These are phyloP conservation scores for Camelus dromedarius DNA, from an alignment of 2,113 vertebrate genomes.

Conservation along the genomic window DNA sequence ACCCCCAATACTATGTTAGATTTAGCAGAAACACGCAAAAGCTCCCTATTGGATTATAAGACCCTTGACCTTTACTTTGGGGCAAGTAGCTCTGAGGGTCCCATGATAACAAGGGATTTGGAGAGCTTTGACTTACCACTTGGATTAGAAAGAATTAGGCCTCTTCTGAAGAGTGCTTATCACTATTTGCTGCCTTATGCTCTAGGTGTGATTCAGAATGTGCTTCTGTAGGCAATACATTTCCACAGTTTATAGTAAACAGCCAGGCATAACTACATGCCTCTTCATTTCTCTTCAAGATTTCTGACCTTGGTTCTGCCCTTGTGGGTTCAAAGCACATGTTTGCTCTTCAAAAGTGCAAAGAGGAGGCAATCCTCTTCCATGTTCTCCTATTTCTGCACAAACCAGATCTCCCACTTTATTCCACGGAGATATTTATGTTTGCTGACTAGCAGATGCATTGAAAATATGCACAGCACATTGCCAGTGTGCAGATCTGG, in stretches of 20 bases:
- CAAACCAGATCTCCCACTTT: slow-evolving; percentile 1
- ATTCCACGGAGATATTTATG: not conserved
- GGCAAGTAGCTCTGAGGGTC: not conserved
- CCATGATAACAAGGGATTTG: not conserved
- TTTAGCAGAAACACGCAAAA: not conserved
- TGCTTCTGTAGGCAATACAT: not conserved
- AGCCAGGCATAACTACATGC: not conserved
- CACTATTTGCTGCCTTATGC: not conserved
- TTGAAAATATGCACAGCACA: not conserved
- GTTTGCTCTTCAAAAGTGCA: not conserved
- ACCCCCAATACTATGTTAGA: not conserved
- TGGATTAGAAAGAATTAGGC: not conserved
- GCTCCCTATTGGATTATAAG: not conserved
- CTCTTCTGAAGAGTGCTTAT: not conserved
- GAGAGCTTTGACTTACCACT: not conserved
- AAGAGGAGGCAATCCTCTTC: not conserved
- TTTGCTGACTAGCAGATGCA: not conserved
- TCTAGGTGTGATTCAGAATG: not conserved
- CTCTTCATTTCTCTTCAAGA: not conserved
- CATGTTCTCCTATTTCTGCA: not conserved
- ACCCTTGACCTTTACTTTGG: not conserved
- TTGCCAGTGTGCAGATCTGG: not conserved
- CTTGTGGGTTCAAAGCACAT: not conserved
- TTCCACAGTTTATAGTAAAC: not conserved
- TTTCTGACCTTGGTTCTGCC: not conserved